phyloP scores from a whole-genome alignment of 2,113 vertebrate species.

The Sporophila hypoxantha region DNA sequence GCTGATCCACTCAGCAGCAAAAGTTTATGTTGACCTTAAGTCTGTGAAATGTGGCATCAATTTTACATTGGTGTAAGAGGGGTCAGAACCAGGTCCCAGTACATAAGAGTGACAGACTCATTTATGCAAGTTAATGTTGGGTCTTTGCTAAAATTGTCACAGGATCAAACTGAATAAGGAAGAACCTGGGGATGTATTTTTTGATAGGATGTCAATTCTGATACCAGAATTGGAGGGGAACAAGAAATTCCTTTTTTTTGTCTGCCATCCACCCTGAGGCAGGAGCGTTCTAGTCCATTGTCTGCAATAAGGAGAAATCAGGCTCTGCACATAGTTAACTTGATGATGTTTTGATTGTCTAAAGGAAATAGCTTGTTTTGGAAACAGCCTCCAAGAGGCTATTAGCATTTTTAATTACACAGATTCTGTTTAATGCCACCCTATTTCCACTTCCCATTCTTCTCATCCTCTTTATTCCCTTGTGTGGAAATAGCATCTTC shows the following conservation, averaged over 20 bases:
- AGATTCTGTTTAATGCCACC: slow-evolving; percentile 37
- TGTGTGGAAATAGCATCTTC: slow-evolving; percentile 4
- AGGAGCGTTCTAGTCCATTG: not conserved
- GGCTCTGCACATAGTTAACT: slow-evolving; percentile 8
- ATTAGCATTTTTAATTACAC: slow-evolving; percentile 56
- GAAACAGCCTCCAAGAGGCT: slow-evolving; percentile 42
- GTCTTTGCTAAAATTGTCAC: not conserved
- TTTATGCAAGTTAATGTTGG: not conserved
- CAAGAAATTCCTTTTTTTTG: not conserved
- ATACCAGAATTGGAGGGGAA: not conserved
- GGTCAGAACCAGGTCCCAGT: not conserved
- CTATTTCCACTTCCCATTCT: slow-evolving; percentile 44
- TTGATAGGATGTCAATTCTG: not conserved
- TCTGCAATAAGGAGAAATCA: not conserved
- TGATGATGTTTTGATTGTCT: slow-evolving; percentile 45
- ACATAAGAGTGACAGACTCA: not conserved
- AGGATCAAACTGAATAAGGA: not conserved
- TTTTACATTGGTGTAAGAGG: not conserved
- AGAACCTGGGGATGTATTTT: not conserved
- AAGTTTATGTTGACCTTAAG: not conserved
- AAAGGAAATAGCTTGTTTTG: slow-evolving; percentile 58
- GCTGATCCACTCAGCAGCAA: not conserved
- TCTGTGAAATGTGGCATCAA: not conserved
- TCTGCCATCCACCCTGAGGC: not conserved
- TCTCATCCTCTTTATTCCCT: slow-evolving; percentile 19